phyloP scores from a whole-genome alignment of 2,797 vertebrate species.

The Fistularia commersonii region DNA sequence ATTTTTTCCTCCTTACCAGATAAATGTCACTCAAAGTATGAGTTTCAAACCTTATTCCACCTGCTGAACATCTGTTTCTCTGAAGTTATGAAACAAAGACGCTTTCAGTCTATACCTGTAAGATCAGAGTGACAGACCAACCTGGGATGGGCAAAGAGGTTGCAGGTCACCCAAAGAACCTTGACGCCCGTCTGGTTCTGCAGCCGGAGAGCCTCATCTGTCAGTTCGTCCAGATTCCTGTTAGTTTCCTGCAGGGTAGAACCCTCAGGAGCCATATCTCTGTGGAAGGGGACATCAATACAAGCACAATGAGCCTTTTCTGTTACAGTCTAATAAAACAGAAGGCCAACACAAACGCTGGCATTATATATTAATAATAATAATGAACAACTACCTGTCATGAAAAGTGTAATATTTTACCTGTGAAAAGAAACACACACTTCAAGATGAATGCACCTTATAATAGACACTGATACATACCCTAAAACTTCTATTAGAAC shows the following conservation, averaged over 20 bases:
- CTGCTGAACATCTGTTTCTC: too few species aligned
- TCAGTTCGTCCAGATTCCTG: conserved; percentile 68
- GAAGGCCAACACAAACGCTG: too few species aligned
- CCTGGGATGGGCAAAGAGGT: conserved; percentile 70
- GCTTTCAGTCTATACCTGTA: too few species aligned
- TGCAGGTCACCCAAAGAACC: conserved; percentile 73
- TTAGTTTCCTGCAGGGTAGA: conserved; percentile 64
- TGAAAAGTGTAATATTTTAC: conserved; percentile 75
- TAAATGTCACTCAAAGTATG: too few species aligned
- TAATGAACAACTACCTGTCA: conserved; percentile 57
- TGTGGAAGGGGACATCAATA: too few species aligned
- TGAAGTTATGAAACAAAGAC: too few species aligned
- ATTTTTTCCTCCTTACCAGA: too few species aligned
- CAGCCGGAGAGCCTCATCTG: conserved; percentile 66
- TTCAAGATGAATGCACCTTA: conserved; percentile 1
- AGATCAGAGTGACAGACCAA: conserved; percentile 20
- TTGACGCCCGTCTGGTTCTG: conserved; percentile 66
- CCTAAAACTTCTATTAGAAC: background rate
- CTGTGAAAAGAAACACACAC: conserved; percentile 49
- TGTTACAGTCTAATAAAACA: too few species aligned
- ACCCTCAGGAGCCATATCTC: conserved; percentile 72
- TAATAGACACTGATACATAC: too few species aligned
- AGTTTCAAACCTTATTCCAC: too few species aligned
- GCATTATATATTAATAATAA: background rate
- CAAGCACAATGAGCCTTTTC: background rate